A percentile compares a stretch with the other conserved stretches of the same genome.
phyloP scores from a whole-genome alignment of 2,113 vertebrate species.

The Heliornis fulica region DNA sequence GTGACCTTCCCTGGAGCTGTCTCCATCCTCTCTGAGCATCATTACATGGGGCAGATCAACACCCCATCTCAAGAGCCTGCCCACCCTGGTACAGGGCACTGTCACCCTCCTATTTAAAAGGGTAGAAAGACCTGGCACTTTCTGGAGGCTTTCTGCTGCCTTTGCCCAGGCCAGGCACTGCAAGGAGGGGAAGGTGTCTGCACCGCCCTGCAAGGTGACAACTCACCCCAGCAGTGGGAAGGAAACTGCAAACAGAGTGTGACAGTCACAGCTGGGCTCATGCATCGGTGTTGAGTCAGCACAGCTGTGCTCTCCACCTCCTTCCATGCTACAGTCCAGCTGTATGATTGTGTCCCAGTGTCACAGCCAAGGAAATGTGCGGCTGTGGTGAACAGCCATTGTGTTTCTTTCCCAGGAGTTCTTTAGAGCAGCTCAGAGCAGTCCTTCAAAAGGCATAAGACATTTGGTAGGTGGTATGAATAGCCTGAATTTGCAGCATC shows the following conservation, averaged over 20 bases:
- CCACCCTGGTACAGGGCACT: fast-evolving
- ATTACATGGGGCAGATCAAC: fast-evolving
- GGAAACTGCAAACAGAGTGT: neutral
- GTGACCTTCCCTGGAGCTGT: neutral
- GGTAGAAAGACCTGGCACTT: neutral
- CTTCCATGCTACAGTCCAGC: neutral
- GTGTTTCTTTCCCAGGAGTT: neutral
- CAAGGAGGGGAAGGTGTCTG: neutral
- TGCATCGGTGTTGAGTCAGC: fast-evolving
- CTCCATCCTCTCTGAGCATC: neutral
- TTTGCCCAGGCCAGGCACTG: neutral
- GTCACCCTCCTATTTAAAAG: fast-evolving
- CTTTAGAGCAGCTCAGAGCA: neutral
- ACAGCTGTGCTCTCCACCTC: neutral
- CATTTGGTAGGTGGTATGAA: neutral
- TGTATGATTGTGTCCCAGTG: fast-evolving
- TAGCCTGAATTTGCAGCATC: fast-evolving
- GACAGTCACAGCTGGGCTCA: neutral
- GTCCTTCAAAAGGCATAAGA: neutral
- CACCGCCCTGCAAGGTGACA: neutral
- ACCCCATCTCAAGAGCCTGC: fast-evolving
- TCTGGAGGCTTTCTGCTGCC: neutral
- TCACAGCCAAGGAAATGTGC: fast-evolving
- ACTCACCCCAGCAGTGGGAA: neutral
- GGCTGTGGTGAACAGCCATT: neutral